Conservation (phyloP, 1,140 invertebrate species). For the Drosophila ironensis region DNA sequence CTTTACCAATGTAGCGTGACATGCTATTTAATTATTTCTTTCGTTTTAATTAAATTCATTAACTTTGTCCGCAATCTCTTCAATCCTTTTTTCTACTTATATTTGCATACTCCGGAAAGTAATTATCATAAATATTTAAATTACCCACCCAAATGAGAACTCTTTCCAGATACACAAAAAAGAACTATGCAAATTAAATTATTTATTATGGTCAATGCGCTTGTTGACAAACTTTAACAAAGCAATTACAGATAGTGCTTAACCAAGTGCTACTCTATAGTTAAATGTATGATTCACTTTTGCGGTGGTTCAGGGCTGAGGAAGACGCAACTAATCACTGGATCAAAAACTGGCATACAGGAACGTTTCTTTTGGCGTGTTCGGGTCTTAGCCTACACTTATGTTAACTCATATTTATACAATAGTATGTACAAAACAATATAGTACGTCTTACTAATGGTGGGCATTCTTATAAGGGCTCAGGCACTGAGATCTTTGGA, state of each 20-base stretch:
- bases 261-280: constrained; percentile 3
- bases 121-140: constrained; percentile 33
- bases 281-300: constrained; percentile 13
- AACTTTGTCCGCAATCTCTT: constrained; percentile 11
- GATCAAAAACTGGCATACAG: constrained; percentile 26
- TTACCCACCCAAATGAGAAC: constrained; percentile 20
- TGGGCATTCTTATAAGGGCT: constrained; percentile 35
- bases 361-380: constrained; percentile 35
- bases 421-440: constrained; percentile 33
- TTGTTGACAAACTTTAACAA: constrained; percentile 30
- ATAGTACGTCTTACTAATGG: constrained; percentile 40
- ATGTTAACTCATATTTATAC: too few relatives aligned
- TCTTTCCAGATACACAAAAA: not conserved
- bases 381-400: not conserved
- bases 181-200: constrained; percentile 30
- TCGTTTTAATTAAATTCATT: constrained; percentile 13
- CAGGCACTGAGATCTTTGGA: constrained; percentile 70
- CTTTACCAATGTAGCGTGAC: not conserved
- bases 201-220: constrained; percentile 28
- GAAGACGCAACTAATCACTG: constrained; percentile 70
- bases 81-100: constrained; percentile 2
- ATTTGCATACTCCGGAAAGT: not conserved
- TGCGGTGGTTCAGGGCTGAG: constrained; percentile 11
- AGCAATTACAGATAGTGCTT: constrained; percentile 26
- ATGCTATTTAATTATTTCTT: not conserved